Evolutionary conservation across 2,888 invertebrate species (phyloP).

Genomic region (Harpagoxenus sublaevis): DNA sequence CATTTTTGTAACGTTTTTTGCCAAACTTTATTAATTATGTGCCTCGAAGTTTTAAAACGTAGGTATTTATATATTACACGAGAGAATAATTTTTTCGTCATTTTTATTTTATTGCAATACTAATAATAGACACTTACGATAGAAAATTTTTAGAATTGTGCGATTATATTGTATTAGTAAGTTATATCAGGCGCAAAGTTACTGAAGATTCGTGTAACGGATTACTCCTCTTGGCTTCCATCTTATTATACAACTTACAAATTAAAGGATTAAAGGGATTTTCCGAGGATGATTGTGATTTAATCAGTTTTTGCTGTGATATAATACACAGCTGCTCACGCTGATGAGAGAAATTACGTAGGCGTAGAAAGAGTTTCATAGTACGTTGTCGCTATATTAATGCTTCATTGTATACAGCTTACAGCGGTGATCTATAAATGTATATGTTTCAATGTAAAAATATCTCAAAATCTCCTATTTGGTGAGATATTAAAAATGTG

Average conservation of each 20-base stretch:
- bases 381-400: not conserved
- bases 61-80: not conserved
- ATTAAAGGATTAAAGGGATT: conserved; percentile 2
- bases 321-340: not conserved
- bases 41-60: not conserved
- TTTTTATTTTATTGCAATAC: not conserved
- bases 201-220: not conserved
- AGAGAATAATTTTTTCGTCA: not conserved
- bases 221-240: not conserved
- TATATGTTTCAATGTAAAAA: not conserved
- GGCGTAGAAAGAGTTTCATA: not conserved
- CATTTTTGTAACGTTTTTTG: not conserved
- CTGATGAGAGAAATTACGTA: conserved; percentile 23
- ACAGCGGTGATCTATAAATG: not conserved
- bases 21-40: conserved; percentile 19
- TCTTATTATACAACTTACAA: conserved; percentile 1
- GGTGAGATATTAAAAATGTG: not conserved
- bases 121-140: not conserved
- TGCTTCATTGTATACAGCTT: not conserved
- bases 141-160: not conserved
- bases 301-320: not conserved
- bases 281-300: not conserved
- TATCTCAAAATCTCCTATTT: not conserved
- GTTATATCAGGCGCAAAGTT: not conserved
- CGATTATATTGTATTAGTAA: not conserved